phyloP scores from a whole-genome alignment of 2,797 vertebrate genomes.

The Sebastes reedi region DNA sequence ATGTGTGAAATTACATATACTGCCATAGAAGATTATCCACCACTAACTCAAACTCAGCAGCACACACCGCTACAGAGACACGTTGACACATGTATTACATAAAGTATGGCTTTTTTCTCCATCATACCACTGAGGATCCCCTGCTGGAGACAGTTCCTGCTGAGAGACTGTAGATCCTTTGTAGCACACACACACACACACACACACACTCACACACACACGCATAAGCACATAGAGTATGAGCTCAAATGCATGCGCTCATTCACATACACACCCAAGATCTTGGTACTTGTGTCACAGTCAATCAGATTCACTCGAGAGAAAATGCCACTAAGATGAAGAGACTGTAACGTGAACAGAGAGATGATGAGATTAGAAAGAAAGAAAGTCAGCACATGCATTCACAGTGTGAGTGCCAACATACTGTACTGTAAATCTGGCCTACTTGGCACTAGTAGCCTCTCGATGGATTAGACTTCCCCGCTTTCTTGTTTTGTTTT shows the following conservation, averaged over 20 bases:
- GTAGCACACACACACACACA: not conserved
- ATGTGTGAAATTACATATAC: not conserved
- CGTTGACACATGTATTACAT: not conserved
- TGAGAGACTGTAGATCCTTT: constrained; percentile 2
- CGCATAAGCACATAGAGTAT: not conserved
- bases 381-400: not conserved
- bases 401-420: not conserved
- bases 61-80: not conserved
- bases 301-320: constrained; percentile 22
- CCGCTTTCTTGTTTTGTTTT: constrained; percentile 39
- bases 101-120: not conserved
- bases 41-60: not conserved
- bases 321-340: constrained; percentile 19
- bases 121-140: not conserved
- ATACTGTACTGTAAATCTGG: constrained; percentile 22
- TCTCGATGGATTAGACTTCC: constrained; percentile 40
- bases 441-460: constrained; percentile 38
- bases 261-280: not conserved
- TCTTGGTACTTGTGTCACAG: constrained; percentile 33
- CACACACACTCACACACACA: not conserved
- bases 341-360: constrained; percentile 12
- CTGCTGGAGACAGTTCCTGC: not conserved
- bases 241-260: not conserved
- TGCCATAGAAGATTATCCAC: not conserved
- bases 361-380: not conserved